A percentile compares a stretch with the other conserved stretches of the same genome.
Conservation (phyloP, 2,113 vertebrate species). For the Clarias magur region DNA sequence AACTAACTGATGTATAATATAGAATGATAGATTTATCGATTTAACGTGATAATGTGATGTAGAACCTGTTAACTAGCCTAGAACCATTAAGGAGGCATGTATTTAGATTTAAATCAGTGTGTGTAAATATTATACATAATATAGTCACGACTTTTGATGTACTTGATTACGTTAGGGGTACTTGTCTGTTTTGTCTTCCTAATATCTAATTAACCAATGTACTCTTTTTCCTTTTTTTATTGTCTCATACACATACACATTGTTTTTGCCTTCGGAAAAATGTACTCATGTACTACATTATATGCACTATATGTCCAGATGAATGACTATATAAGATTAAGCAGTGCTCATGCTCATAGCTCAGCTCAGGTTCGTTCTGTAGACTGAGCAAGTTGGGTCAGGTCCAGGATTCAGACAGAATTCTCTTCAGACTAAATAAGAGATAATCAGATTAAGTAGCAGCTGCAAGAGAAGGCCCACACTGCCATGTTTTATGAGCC, state of each 20-base stretch:
- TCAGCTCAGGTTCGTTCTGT: conserved; percentile 35
- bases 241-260: not conserved
- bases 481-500: conserved; percentile 45
- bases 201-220: not conserved
- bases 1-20: too few species aligned
- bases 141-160: not conserved
- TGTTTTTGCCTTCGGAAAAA: not conserved
- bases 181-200: not conserved
- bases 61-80: not conserved
- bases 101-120: not conserved
- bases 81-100: not conserved
- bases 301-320: not conserved
- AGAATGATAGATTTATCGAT: too few species aligned
- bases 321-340: not conserved
- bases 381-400: conserved; percentile 45
- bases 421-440: conserved; percentile 54
- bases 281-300: not conserved
- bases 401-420: conserved; percentile 47
- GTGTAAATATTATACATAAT: not conserved
- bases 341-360: conserved; percentile 46
- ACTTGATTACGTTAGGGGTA: not conserved
- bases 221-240: not conserved
- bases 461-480: conserved; percentile 51
- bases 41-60: not conserved
- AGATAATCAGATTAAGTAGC: conserved; percentile 59